phyloP scores from a whole-genome alignment of 2,888 invertebrate genomes.

The Diadromus collaris region DNA sequence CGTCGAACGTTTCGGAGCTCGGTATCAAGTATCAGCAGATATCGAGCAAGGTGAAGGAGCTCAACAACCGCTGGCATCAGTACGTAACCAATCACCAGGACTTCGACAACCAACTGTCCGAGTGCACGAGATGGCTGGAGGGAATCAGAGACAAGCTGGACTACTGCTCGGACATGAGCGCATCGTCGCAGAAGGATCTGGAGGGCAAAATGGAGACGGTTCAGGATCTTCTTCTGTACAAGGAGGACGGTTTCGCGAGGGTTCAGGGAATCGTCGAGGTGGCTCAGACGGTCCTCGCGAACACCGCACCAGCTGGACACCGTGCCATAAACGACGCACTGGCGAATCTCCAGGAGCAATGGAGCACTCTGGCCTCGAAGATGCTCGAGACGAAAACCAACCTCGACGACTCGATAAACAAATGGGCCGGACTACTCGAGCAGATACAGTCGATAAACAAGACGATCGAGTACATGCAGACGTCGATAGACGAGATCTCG shows the following conservation, averaged over 20 bases:
- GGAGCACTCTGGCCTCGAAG: conserved; percentile 92
- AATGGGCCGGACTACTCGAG: conserved; percentile 95
- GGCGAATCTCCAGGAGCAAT: conserved; percentile 92
- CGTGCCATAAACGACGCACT: conserved; percentile 92
- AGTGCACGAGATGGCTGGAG: conserved; percentile 92
- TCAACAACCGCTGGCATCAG: conserved; percentile 95
- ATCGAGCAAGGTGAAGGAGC: conserved; percentile 94
- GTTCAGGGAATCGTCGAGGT: conserved; percentile 92
- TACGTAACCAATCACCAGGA: conserved; percentile 94
- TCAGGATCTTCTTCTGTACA: conserved; percentile 93
- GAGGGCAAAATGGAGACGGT: conserved; percentile 92
- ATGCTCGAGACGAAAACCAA: conserved; percentile 95
- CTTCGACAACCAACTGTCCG: conserved; percentile 89
- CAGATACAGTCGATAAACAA: conserved; percentile 93
- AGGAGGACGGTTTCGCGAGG: conserved; percentile 95
- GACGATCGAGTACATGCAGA: conserved; percentile 89
- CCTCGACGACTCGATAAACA: conserved; percentile 93
- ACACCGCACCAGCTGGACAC: conserved; percentile 94
- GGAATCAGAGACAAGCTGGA: conserved; percentile 91
- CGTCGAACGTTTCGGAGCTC: conserved; percentile 93
- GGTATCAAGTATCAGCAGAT: conserved; percentile 95
- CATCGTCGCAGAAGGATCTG: conserved; percentile 91
- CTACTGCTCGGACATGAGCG: conserved; percentile 91
- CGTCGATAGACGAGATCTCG: conserved; percentile 87
- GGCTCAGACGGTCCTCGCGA: conserved; percentile 94